Evolutionary conservation across 2,888 invertebrate genomes (phyloP), one percentile per base, ranked within the genome.

Genomic region (Drosophila planitibia): DNA sequence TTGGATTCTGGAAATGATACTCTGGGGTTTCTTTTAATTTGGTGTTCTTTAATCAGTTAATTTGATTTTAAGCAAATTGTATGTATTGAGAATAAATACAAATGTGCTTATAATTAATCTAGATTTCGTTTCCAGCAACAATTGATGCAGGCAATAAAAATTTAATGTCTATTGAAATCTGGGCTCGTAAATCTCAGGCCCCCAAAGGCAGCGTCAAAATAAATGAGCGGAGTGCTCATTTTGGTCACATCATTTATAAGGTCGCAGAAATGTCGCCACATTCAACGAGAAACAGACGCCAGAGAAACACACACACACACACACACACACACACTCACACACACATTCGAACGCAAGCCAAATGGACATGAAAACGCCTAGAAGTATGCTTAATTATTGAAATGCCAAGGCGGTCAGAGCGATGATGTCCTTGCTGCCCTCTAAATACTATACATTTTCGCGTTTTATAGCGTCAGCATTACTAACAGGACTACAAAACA

Each of bases 371-470:
- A 75, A 83, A 77, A 57, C 58, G 86, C 74, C 91, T 74, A 77
- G 89, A 91, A 90, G 74, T 81, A 82, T 85, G 78, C 76, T 89
- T 91, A 90, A 88, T 91, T 88, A 88, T 91, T 89, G 70, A 91
- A 91, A 85, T 82, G 85, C 73, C 75, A 70, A 33, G 68, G 53
- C 54, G 37, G 35, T 64, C 12, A 22, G 52, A 52, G 32, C 53
- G 54, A 64, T 69, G 69, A 70, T 72, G 65, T 87, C 85, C 82
- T 73, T 64, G 71, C 64, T 54, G 58, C 55, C 62, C 39, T 75
- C 74, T 37, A 76, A 85, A 86, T 75, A 55, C 37, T 28, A 89
- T 83, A 90, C 71, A 91, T 89, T 91, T 91, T 76, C 90, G 88
- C 91, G 88, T 82, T 86, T 86, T 87, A 87, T 91, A 74, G 66